These are phyloP conservation scores for Platycnemis pennipes DNA, from an alignment of 2,888 invertebrate species.

Conservation along the genomic window DNA sequence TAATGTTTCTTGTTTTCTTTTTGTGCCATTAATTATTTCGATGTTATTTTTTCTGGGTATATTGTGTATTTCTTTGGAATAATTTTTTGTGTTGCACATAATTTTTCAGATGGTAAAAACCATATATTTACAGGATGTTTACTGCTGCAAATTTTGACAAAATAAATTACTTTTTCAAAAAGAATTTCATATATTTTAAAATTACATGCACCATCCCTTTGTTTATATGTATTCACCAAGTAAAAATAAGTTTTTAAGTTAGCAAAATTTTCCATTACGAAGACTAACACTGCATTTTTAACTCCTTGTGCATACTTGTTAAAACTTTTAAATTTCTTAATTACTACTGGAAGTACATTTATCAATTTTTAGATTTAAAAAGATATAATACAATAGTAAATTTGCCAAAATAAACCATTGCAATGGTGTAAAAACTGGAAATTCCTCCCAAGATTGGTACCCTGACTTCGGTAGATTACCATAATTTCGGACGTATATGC, in stretches of 20 bases:
- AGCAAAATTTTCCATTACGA: neutral
- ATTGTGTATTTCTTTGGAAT: neutral
- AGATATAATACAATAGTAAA: neutral
- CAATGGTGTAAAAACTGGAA: too few relatives aligned
- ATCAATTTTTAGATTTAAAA: too few relatives aligned
- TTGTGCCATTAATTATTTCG: neutral
- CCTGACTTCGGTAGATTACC: too few relatives aligned
- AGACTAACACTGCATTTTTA: neutral
- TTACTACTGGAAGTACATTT: too few relatives aligned
- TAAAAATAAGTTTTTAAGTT: neutral
- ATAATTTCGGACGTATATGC: too few relatives aligned
- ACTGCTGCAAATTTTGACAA: neutral
- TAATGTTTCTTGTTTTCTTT: neutral
- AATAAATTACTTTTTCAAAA: neutral
- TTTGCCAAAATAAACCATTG: neutral
- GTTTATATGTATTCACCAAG: neutral
- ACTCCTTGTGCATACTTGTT: neutral
- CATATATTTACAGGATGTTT: neutral
- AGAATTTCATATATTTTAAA: neutral
- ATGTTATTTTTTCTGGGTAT: neutral
- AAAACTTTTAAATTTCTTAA: too few relatives aligned
- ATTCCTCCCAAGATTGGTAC: too few relatives aligned
- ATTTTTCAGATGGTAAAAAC: too few relatives aligned
- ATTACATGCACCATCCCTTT: neutral
- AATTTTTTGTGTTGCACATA: too few relatives aligned